Base-by-base conservation (phyloP, 2,797 vertebrate genomes). In the Chloroceryle inda region DNA sequence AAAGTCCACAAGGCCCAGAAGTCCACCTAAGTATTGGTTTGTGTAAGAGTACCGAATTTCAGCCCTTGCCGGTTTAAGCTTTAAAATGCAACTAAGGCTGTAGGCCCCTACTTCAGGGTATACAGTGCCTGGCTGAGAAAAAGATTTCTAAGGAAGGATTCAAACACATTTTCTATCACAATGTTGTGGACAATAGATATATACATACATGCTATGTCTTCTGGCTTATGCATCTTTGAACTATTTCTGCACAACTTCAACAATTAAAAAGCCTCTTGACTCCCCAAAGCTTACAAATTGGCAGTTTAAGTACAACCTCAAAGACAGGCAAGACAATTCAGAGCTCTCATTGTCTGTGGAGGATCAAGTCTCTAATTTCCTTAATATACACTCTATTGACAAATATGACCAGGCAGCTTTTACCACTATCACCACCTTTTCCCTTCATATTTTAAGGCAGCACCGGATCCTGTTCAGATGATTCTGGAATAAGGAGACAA, bases 21-120 rank as follows among this genome's bases (percentile, higher is more conserved):
- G 6, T 9, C 13, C 42, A 29, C 26, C 26, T 29, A 22, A 42
- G 8, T 4, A 19, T 1, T 13, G 2, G 5, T 9, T 9, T 6
- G 9, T 20, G 11, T 6, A 40, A 9, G 7, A 62, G 7, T 1
- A 40, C 18, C 13, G 3, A 40, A 20, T 29, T 3, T 64, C 73
- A 72, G 44, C 37, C 29, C 24, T 1, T 47, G 21, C 13, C 24
- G 2, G 11, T 56, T 47, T 16, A 73, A 74, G 49, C 80, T 68
- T 68, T n/a, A 49, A 90, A 71, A 83, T 1, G 10, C 7, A 77
- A 40, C 12, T 21, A 58, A 59, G 31, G 37, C 45, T 26, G 8
- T 0, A 61, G 21, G 24, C 80, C 33, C 4, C 31, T 21, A n/a
- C 61, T 80, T 55, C 16, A 55, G 31, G 33, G n/a, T 47, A 40